Evolutionary conservation across 1,140 invertebrate genomes (phyloP).

Genomic region (Aporrectodea caliginosa): DNA sequence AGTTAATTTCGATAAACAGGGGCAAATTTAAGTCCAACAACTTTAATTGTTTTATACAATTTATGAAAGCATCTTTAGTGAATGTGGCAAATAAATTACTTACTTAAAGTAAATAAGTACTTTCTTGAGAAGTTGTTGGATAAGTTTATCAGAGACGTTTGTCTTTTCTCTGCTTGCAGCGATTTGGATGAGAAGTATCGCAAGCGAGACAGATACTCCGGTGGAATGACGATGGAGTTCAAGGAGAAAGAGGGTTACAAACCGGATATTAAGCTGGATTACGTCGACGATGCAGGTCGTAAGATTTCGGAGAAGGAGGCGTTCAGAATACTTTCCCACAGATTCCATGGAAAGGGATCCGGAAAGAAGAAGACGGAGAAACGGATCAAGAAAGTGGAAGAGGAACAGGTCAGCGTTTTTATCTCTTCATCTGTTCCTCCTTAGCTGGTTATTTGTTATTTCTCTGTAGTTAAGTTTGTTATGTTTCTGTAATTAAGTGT

Average conservation of each 20-base stretch:
- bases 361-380: slow-evolving; percentile 99
- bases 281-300: slow-evolving; percentile 92
- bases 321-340: slow-evolving; percentile 82
- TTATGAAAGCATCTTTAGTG: too few relatives aligned
- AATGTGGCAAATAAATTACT: too few relatives aligned
- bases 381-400: slow-evolving; percentile 87
- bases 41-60: too few relatives aligned
- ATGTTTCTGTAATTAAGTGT: background rate
- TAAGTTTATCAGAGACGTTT: slow-evolving; percentile 12
- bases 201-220: slow-evolving; percentile 69
- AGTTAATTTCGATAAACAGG: too few relatives aligned
- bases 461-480: background rate
- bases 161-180: slow-evolving; percentile 54
- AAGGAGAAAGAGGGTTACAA: slow-evolving; percentile 89
- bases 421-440: background rate
- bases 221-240: slow-evolving; percentile 78
- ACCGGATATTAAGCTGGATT: slow-evolving; percentile 93
- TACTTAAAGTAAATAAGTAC: background rate
- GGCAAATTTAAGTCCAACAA: too few relatives aligned
- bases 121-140: slow-evolving; percentile 7
- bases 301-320: slow-evolving; percentile 92
- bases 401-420: slow-evolving; percentile 70
- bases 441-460: background rate
- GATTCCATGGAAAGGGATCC: slow-evolving; percentile 98
- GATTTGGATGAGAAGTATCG: slow-evolving; percentile 75